phyloP scores from a whole-genome alignment of 2,113 vertebrate genomes.

The Grammomys surdaster region DNA sequence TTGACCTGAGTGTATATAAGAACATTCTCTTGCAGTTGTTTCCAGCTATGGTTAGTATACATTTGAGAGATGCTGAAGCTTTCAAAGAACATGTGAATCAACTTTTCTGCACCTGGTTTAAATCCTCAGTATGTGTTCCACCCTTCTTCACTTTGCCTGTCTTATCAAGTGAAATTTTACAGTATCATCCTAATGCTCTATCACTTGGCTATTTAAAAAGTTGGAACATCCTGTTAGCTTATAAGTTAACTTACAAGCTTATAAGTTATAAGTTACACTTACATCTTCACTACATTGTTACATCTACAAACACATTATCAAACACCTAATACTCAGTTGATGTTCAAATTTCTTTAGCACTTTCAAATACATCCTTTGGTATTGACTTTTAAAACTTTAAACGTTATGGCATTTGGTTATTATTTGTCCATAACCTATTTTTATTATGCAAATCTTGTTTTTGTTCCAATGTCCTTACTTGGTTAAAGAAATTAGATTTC shows the following conservation, averaged over 20 bases:
- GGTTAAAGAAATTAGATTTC: background rate
- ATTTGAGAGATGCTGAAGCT: background rate
- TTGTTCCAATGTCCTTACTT: background rate
- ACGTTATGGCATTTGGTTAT: background rate
- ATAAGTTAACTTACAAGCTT: background rate
- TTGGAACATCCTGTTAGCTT: background rate
- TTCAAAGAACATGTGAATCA: background rate
- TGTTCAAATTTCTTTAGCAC: slow-evolving; percentile 6
- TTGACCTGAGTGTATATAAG: background rate
- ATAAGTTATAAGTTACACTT: background rate
- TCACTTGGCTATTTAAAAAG: slow-evolving; percentile 21
- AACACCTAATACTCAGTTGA: background rate
- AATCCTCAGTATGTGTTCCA: background rate
- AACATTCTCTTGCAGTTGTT: background rate
- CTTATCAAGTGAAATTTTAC: slow-evolving; percentile 25
- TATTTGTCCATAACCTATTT: background rate
- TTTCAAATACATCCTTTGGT: background rate
- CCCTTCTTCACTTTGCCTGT: background rate
- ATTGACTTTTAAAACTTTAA: slow-evolving; percentile 2
- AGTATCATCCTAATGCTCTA: background rate
- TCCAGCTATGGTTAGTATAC: background rate
- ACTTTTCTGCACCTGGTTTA: background rate
- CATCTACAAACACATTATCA: background rate
- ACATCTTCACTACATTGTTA: background rate
- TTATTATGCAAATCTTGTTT: background rate